These are phyloP conservation scores for Formica exsecta DNA, from an alignment of 1,140 invertebrate species.

Conservation along the genomic window DNA sequence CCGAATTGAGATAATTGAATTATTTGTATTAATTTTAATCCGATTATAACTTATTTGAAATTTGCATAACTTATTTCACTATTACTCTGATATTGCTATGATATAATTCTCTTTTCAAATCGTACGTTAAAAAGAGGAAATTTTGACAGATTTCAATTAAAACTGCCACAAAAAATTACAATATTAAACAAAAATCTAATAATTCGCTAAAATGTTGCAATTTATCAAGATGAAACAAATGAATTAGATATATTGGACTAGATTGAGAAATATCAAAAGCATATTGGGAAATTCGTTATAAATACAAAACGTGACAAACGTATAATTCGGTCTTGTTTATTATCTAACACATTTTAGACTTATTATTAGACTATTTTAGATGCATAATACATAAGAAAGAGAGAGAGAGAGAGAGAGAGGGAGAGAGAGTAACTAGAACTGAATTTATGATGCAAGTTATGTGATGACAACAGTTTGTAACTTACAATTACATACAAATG, in stretches of 20 bases:
- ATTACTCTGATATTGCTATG: not conserved
- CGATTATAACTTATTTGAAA: slow-evolving; percentile 33
- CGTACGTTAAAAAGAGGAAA: not conserved
- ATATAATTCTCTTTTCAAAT: not conserved
- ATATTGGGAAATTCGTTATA: not conserved
- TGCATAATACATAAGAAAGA: not conserved
- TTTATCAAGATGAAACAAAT: slow-evolving; percentile 25
- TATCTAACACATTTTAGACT: not conserved
- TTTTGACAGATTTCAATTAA: not conserved
- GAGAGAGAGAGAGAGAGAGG: too few relatives aligned
- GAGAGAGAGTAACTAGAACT: not conserved
- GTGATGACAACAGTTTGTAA: slow-evolving; percentile 50
- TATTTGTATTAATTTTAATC: not conserved
- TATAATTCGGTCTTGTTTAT: slow-evolving; percentile 25
- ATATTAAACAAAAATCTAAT: not conserved
- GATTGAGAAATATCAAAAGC: not conserved
- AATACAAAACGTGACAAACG: not conserved
- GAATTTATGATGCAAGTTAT: slow-evolving; percentile 41
- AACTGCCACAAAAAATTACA: not conserved
- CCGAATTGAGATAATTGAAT: slow-evolving; percentile 41
- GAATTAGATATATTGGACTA: not conserved
- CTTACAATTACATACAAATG: slow-evolving; percentile 50
- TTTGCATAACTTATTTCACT: slow-evolving; percentile 20
- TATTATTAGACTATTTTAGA: slow-evolving; percentile 18
- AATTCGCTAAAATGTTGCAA: not conserved